Percentiles rank a stretch among this genome's conserved stretches.
phyloP scores from a whole-genome alignment of 2,888 invertebrate species.

The Drosophila hamatofila region DNA sequence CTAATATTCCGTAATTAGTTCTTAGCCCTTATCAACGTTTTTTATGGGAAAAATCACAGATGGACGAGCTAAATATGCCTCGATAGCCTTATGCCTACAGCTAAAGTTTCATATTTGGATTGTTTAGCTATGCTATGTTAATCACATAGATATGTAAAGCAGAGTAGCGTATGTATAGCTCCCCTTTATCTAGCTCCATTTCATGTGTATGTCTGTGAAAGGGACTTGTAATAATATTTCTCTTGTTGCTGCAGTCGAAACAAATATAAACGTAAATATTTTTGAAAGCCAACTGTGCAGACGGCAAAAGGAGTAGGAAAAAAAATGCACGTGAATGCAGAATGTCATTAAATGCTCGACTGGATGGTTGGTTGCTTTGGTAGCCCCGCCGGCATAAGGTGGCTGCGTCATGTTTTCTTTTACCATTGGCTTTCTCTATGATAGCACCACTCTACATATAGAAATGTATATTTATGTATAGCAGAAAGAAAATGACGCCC shows the following conservation, averaged over 20 bases:
- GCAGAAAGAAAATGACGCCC: not conserved
- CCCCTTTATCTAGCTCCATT: not conserved
- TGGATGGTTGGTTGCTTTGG: constrained; percentile 19
- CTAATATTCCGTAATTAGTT: no score
- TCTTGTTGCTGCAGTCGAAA: constrained; percentile 31
- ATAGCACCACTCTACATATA: constrained; percentile 2
- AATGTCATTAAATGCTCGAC: constrained; percentile 57
- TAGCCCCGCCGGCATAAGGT: constrained; percentile 1
- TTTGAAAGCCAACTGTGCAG: constrained; percentile 39
- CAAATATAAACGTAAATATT: constrained; percentile 38
- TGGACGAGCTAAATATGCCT: not conserved
- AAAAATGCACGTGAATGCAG: constrained; percentile 26
- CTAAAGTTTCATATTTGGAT: not conserved
- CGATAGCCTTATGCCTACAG: not conserved
- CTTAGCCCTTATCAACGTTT: no score
- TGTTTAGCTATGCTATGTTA: not conserved
- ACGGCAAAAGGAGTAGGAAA: constrained; percentile 1
- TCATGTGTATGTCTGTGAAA: constrained; percentile 1
- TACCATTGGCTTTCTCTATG: constrained; percentile 14
- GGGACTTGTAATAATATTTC: constrained; percentile 45
- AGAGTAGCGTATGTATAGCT: not conserved
- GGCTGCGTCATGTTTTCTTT: constrained; percentile 25
- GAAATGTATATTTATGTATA: not conserved
- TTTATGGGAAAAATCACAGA: not conserved
- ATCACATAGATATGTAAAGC: not conserved